phyloP scores from a whole-genome alignment of 2,888 invertebrate species.

The Scaptomyza parva region DNA sequence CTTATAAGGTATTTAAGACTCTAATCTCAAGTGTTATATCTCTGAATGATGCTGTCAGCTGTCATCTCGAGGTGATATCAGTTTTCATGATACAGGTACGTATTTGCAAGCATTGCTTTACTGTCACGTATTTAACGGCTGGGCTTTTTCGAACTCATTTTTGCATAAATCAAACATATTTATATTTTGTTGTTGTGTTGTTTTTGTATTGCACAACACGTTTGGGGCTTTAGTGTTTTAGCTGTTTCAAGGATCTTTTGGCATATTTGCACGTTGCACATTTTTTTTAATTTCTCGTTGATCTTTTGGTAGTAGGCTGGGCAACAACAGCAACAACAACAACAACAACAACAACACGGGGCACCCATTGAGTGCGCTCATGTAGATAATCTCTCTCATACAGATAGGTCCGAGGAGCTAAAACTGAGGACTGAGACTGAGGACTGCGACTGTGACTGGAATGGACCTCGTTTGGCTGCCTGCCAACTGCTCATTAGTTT shows the following conservation, averaged over 20 bases:
- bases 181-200: constrained; percentile 21
- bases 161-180: constrained; percentile 52
- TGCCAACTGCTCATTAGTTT: constrained; percentile 78
- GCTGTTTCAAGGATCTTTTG: constrained; percentile 30
- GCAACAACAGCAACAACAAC: no score
- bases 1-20: background rate
- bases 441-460: constrained; percentile 10
- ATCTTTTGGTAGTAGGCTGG: constrained; percentile 64
- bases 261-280: constrained; percentile 77
- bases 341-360: constrained; percentile 3
- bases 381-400: constrained; percentile 71
- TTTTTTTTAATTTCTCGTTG: constrained; percentile 74
- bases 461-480: constrained; percentile 42
- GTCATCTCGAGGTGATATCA: constrained; percentile 13
- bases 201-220: constrained; percentile 37
- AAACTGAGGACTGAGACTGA: constrained; percentile 6
- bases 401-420: constrained; percentile 9
- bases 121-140: constrained; percentile 45
- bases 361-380: constrained; percentile 25
- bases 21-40: background rate
- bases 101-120: constrained; percentile 24
- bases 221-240: constrained; percentile 35
- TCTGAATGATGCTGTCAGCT: background rate
- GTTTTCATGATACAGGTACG: constrained; percentile 3
- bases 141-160: constrained; percentile 50